Evolutionary conservation across 2,888 invertebrate species (phyloP).

Genomic region (Germaria angustata): DNA sequence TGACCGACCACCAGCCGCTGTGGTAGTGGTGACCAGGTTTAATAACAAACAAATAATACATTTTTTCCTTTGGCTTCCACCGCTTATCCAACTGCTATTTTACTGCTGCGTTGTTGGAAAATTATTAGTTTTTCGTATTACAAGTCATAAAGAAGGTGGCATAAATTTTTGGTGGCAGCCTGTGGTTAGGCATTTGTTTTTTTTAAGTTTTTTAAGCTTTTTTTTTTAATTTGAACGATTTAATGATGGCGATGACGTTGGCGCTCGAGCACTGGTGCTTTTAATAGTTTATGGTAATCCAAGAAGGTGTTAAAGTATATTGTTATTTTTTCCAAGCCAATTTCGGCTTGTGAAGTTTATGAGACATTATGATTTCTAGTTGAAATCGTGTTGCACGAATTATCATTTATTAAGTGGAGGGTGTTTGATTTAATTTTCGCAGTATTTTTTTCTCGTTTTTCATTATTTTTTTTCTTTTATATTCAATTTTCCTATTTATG

Average conservation of each 20-base stretch:
- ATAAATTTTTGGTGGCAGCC: slow-evolving; percentile 67
- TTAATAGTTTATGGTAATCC: slow-evolving; percentile 65
- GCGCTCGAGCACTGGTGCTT: slow-evolving; percentile 35
- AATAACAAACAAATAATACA: slow-evolving; percentile 42
- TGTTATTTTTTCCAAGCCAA: slow-evolving; percentile 52
- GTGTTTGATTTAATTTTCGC: slow-evolving; percentile 62
- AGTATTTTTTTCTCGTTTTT: slow-evolving; percentile 8
- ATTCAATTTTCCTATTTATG: slow-evolving; percentile 61
- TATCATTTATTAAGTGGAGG: slow-evolving; percentile 66
- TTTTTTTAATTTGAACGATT: slow-evolving; percentile 20
- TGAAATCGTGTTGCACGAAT: slow-evolving; percentile 67
- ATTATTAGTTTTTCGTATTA: slow-evolving; percentile 62
- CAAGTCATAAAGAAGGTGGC: slow-evolving; percentile 65
- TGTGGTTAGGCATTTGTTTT: slow-evolving; percentile 64
- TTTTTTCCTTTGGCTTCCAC: neutral
- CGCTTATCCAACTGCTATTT: slow-evolving; percentile 39
- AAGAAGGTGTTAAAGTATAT: slow-evolving; percentile 64
- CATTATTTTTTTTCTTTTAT: neutral
- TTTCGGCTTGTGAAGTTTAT: slow-evolving; percentile 63
- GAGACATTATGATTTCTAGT: slow-evolving; percentile 67
- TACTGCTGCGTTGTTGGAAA: slow-evolving; percentile 41
- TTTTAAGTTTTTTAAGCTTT: slow-evolving; percentile 14
- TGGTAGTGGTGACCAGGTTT: neutral
- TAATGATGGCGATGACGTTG: slow-evolving; percentile 37
- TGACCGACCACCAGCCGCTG: neutral